Base-by-base conservation (phyloP, 1,140 invertebrate species). In the Hydropsyche tenuis region DNA sequence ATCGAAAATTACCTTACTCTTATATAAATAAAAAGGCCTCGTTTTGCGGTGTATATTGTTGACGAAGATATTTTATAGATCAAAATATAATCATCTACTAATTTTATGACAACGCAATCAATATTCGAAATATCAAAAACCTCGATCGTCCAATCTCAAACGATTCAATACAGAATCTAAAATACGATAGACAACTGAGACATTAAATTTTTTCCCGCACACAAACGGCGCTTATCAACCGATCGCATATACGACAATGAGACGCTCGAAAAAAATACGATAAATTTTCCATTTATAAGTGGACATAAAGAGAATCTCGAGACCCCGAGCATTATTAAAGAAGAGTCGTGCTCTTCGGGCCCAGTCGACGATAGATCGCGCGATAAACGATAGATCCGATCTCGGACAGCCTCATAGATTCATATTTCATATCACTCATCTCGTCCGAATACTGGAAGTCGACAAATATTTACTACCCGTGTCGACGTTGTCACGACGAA, bases 371-470 rank as follows among this genome's bases (percentile, higher is more conserved):
- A 53, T 53, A 53, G 48, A 53, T 53, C 51, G 42, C 20, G 43
- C 37, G 46, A 23, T 69, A 51, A 25, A 18, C 22, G 62, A 37
- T 30, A 53, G 60, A 66, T 45, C 7, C 25, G 48, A 69, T 25
- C 27, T 27, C 20, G 60, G 53, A 69, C 65, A 53, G 64, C 25
- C 72, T 56, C 62, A 23, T 5, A 23, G 37, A n/a, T 30, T 37
- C 62, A 64, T 64, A 43, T 53, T 53, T 53, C 48, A 53, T 53
- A 53, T 53, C 48, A 53, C 48, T 53, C 48, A 53, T 53, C 48
- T 46, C 12, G 45, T 60, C 53, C 20, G 53, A 60, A 46, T 46
- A 46, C 45, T 18, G 20, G 48, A 53, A 53, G 48, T 53, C 48
- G 48, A 53, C 48, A 53, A 53, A 53, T 53, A 53, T 53, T 53